Evolutionary conservation across 2,797 vertebrate genomes (phyloP).

Genomic region (Rhabdomys pumilio): DNA sequence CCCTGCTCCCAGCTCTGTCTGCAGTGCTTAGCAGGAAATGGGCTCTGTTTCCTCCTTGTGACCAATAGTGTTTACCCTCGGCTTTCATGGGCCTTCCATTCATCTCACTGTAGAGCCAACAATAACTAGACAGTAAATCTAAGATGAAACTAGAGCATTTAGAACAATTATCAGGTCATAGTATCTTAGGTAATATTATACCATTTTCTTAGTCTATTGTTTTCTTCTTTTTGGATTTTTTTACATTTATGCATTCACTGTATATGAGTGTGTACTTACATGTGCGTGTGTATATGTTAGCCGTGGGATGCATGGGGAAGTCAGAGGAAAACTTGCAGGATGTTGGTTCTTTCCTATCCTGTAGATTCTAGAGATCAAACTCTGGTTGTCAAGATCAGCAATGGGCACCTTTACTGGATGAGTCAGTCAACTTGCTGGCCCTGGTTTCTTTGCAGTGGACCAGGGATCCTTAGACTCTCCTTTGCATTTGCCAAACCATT

Average conservation of each 20-base stretch:
- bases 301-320: background rate
- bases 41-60: conserved; percentile 44
- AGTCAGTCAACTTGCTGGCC: background rate
- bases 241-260: background rate
- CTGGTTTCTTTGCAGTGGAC: conserved; percentile 36
- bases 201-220: background rate
- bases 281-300: background rate
- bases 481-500: conserved; percentile 29
- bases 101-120: background rate
- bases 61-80: conserved; percentile 28
- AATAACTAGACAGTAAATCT: background rate
- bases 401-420: background rate
- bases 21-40: conserved; percentile 79
- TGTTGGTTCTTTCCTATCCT: background rate
- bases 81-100: background rate
- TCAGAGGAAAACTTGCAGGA: background rate
- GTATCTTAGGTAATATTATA: background rate
- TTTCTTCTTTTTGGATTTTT: background rate
- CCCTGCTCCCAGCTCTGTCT: conserved; percentile 78
- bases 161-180: conserved; percentile 42
- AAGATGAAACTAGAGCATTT: conserved; percentile 57
- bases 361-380: background rate
- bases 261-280: background rate
- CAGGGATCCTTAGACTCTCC: conserved; percentile 15
- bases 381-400: background rate